Percentiles rank a stretch among this genome's conserved stretches.
Conservation (phyloP, 2,113 vertebrate genomes). For the Notechis scutatus region DNA sequence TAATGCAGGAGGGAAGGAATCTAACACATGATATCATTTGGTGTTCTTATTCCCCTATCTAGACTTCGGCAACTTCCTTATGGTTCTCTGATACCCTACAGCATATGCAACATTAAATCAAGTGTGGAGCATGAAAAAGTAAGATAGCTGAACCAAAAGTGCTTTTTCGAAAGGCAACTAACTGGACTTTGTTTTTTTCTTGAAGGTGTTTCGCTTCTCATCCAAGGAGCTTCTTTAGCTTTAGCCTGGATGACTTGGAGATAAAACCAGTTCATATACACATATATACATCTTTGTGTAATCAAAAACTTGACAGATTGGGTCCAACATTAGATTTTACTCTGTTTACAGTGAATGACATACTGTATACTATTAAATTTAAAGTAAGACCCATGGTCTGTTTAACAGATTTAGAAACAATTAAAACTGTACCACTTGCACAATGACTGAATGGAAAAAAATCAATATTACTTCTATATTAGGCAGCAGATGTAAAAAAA, state of each 20-base stretch:
- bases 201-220: background rate
- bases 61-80: background rate
- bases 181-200: background rate
- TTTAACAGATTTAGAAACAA: background rate
- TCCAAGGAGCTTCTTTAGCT: background rate
- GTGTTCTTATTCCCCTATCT: background rate
- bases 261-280: background rate
- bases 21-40: background rate
- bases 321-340: background rate
- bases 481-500: background rate
- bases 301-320: background rate
- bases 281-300: background rate
- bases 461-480: constrained; percentile 13
- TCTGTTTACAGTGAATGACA: background rate
- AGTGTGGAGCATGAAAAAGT: background rate
- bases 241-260: background rate
- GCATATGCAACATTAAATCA: background rate
- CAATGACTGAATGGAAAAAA: background rate
- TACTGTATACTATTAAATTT: background rate
- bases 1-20: background rate
- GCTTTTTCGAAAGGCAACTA: background rate
- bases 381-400: background rate
- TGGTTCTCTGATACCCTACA: background rate
- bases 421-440: background rate
- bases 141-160: background rate